Conservation (phyloP, 2,888 invertebrate genomes). For the Cosmopolites sordidus region DNA sequence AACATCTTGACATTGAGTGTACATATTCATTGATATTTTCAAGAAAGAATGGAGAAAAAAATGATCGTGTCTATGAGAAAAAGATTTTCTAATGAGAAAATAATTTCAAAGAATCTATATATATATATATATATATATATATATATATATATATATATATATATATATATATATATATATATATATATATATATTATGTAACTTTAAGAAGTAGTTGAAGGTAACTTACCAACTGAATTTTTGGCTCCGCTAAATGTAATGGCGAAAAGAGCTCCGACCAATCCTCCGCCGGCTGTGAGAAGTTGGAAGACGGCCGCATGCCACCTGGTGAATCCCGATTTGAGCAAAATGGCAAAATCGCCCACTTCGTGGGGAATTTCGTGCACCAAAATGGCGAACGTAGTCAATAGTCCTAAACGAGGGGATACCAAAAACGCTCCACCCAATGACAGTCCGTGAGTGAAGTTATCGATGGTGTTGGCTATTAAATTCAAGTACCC, state of each 20-base stretch:
- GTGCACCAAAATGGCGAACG: slow-evolving; percentile 90
- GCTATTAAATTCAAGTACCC: slow-evolving; percentile 95
- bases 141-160: too few relatives aligned
- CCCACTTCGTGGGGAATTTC: slow-evolving; percentile 99
- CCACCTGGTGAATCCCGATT: slow-evolving; percentile 89
- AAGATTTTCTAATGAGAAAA: too few relatives aligned
- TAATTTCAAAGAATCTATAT: too few relatives aligned
- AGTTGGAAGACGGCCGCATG: slow-evolving; percentile 93
- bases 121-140: too few relatives aligned
- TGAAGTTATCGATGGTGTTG: slow-evolving; percentile 97
- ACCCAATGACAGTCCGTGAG: slow-evolving; percentile 96
- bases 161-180: too few relatives aligned
- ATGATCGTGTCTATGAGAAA: too few relatives aligned
- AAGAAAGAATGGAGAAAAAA: too few relatives aligned
- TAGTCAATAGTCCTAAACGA: slow-evolving; percentile 85
- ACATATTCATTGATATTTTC: too few relatives aligned
- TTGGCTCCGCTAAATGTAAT: slow-evolving; percentile 78
- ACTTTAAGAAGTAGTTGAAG: too few relatives aligned
- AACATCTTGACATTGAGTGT: too few relatives aligned
- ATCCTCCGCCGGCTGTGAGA: slow-evolving; percentile 83
- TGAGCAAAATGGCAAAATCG: slow-evolving; percentile 93
- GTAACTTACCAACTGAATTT: slow-evolving; percentile 65
- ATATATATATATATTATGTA: too few relatives aligned
- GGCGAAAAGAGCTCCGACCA: slow-evolving; percentile 84
- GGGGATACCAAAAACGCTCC: slow-evolving; percentile 93